Evolutionary conservation across 2,113 vertebrate species (phyloP), one percentile per base, ranked within the genome.

Genomic region (Acinonyx jubatus): DNA sequence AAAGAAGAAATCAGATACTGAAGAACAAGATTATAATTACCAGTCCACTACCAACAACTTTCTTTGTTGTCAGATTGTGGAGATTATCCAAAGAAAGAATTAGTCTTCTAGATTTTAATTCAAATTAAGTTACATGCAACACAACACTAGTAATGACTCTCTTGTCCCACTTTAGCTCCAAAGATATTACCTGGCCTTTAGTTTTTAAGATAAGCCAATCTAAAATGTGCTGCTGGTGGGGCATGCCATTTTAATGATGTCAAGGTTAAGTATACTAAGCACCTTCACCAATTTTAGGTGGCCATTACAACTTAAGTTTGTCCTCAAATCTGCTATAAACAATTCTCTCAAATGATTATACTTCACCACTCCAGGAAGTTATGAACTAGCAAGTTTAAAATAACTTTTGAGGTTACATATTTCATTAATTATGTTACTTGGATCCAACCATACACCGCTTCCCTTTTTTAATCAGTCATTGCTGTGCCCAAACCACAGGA

Each of bases 181-280:
- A 50, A 78, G 23, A 41, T 91, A 85, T 52, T 68, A 85, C 23
- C 31, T 55, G 7, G 36, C 27, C 65, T 69, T 73, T 48, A 19
- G 31, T 21, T 91, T 94, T 84, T 76, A 96, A 96, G 69, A 65
- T 89, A 45, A 97, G 14, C 21, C 95, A 41, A 18, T 93, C 57
- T 61, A 69, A 85, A 89, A 55, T 63, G 33, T 63, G 50, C 21
- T 82, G 31, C 21, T 29, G 8, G 18, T 71, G 27, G 61, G 48
- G 1, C 33, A 25, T 69, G 19, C 18, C 36, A 84, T 41, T 91
- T 66, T 69, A 92, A 61, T 91, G 33, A 95, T 84, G 45, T 71
- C 45, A 16, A n/a, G 38, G 81, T 31, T 84, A 92, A 61, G 50
- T 14, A 73, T 41, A 74, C 48, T 18, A 88, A 96, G 13, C 18